Percentiles rank a stretch among this genome's conserved stretches.
Conservation (phyloP, 2,113 vertebrate species). For the Corythornis cristatus region DNA sequence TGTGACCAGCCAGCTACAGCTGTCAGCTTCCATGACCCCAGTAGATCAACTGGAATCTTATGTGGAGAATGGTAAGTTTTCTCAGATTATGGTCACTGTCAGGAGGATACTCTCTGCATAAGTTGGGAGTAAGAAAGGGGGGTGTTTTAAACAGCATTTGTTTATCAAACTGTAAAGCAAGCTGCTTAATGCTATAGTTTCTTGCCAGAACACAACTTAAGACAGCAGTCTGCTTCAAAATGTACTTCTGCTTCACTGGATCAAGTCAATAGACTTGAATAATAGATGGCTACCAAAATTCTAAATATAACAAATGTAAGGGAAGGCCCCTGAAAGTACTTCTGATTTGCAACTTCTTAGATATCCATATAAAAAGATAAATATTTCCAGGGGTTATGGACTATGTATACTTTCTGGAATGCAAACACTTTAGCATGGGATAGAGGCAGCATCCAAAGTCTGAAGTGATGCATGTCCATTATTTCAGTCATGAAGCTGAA, state of each 20-base stretch:
- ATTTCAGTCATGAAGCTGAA: not conserved
- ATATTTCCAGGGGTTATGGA: not conserved
- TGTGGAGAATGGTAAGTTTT: slow-evolving; percentile 82
- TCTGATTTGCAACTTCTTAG: not conserved
- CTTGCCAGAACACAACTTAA: not conserved
- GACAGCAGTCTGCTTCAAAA: not conserved
- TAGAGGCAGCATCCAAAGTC: not conserved
- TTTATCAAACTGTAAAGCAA: not conserved
- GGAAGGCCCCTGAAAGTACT: not conserved
- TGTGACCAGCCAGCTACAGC: slow-evolving; percentile 85
- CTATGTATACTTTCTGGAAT: not conserved
- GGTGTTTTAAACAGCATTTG: not conserved
- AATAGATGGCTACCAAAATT: not conserved
- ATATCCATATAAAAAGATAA: not conserved
- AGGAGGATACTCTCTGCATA: not conserved
- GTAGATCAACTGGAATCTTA: slow-evolving; percentile 87
- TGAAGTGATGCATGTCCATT: not conserved
- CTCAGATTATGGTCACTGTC: not conserved
- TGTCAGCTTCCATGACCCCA: slow-evolving; percentile 80
- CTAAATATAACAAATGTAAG: not conserved
- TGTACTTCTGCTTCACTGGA: not conserved
- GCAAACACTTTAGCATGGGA: not conserved
- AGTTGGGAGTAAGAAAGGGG: not conserved
- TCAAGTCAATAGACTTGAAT: not conserved
- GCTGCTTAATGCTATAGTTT: not conserved